phyloP scores from a whole-genome alignment of 2,797 vertebrate species.

The Choloepus didactylus region DNA sequence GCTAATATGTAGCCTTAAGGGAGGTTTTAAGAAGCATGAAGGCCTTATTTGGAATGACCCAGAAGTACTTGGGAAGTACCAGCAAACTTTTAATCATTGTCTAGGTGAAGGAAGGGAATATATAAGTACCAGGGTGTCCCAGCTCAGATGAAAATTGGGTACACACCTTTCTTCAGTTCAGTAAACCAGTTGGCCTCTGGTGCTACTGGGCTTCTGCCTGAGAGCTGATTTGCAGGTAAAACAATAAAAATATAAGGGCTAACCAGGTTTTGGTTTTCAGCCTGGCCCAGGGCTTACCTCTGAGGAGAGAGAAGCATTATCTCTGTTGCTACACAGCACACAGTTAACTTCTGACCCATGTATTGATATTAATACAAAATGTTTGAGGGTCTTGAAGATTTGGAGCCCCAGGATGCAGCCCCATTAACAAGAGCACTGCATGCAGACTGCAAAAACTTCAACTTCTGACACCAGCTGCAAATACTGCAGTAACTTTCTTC shows the following conservation, averaged over 20 bases:
- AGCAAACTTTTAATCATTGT: no score
- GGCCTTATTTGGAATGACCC: neutral
- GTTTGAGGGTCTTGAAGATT: neutral
- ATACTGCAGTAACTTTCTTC: no score
- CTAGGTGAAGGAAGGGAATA: neutral
- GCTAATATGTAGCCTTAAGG: neutral
- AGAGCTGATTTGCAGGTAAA: neutral
- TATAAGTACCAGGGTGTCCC: neutral
- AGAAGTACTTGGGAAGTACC: neutral
- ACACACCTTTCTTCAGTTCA: neutral
- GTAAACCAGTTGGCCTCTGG: neutral
- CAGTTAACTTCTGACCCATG: neutral
- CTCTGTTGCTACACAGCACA: neutral
- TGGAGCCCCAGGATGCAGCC: rapidly evolving
- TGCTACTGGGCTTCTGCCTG: neutral
- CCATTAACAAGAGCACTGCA: neutral
- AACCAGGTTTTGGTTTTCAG: neutral
- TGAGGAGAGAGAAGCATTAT: neutral
- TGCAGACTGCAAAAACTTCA: no score
- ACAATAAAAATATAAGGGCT: neutral
- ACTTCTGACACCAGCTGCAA: no score
- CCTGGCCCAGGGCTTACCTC: neutral
- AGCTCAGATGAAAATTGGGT: neutral
- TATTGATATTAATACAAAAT: neutral
- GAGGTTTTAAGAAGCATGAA: neutral